These are phyloP conservation scores for Eulemur rubriventer DNA, from an alignment of 2,797 vertebrate species.

Conservation along the genomic window DNA sequence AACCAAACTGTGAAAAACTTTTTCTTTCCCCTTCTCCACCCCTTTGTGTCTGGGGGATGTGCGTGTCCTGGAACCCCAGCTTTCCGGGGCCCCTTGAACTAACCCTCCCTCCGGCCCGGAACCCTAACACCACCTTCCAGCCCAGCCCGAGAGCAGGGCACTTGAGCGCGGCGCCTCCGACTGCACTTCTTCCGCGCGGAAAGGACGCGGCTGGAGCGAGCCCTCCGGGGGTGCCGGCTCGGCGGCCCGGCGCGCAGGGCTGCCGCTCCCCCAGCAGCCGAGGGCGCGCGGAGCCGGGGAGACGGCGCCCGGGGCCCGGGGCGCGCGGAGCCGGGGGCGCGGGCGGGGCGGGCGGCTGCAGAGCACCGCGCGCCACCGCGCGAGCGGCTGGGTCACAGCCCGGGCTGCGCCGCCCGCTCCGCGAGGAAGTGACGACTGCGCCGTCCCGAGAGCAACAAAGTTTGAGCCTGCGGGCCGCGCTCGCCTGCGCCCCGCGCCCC, in stretches of 20 bases:
- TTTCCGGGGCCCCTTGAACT: neutral
- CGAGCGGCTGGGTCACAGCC: constrained; percentile 76
- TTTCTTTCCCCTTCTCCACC: neutral
- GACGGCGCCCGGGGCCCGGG: neutral
- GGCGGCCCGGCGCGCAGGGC: neutral
- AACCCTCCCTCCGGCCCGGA: neutral
- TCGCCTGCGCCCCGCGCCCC: neutral
- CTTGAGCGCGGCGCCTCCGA: neutral
- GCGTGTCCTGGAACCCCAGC: neutral
- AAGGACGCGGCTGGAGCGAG: neutral
- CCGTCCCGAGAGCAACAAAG: constrained; percentile 87
- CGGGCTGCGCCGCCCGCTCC: constrained; percentile 75
- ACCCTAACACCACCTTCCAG: neutral
- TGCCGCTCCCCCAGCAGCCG: neutral
- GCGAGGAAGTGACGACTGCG: constrained; percentile 92
- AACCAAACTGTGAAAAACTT: constrained; percentile 41
- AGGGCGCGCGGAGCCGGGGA: neutral
- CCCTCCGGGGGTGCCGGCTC: neutral
- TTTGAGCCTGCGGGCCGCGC: constrained; percentile 77
- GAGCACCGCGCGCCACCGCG: constrained; percentile 72
- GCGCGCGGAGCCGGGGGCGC: neutral
- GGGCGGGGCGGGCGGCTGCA: constrained; percentile 33
- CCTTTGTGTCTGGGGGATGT: neutral
- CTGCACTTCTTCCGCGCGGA: neutral
- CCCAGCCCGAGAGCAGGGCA: neutral